Evolutionary conservation across 2,113 vertebrate genomes (phyloP).

Genomic region (Lamprologus tigripictilis): DNA sequence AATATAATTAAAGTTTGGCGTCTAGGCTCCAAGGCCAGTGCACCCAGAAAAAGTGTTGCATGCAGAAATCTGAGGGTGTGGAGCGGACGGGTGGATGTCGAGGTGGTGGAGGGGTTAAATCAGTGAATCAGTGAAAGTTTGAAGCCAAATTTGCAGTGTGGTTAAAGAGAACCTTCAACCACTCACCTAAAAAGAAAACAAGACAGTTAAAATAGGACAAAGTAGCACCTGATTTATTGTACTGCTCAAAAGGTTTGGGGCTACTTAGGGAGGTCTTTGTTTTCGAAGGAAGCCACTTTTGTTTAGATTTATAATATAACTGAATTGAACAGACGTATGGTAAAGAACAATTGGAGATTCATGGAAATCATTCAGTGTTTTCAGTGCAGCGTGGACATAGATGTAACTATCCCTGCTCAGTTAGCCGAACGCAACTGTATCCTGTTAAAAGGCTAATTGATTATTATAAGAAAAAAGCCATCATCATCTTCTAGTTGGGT

Average conservation of each 20-base stretch:
- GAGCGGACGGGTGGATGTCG: rapidly evolving
- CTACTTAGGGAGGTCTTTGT: not conserved
- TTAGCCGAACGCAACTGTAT: not conserved
- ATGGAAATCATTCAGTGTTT: not conserved
- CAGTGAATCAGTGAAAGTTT: not conserved
- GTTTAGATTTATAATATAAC: not conserved
- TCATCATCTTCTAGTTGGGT: not conserved
- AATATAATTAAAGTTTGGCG: not conserved
- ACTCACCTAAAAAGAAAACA: not conserved
- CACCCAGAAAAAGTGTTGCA: not conserved
- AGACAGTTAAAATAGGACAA: not conserved
- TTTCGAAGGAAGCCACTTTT: not conserved
- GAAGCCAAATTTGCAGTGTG: not conserved
- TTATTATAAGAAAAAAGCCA: not conserved
- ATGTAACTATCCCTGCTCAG: not conserved
- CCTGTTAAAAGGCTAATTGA: not conserved
- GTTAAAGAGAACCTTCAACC: not conserved
- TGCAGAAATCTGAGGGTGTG: not conserved
- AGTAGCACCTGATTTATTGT: not conserved
- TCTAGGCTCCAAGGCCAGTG: not conserved
- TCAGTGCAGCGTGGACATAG: not conserved
- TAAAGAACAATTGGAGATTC: not conserved
- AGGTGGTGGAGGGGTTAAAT: not conserved
- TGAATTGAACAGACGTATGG: not conserved
- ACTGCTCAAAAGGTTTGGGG: not conserved